Evolutionary conservation across 2,888 invertebrate species (phyloP).

Genomic region (Cataglyphis altisquamis): DNA sequence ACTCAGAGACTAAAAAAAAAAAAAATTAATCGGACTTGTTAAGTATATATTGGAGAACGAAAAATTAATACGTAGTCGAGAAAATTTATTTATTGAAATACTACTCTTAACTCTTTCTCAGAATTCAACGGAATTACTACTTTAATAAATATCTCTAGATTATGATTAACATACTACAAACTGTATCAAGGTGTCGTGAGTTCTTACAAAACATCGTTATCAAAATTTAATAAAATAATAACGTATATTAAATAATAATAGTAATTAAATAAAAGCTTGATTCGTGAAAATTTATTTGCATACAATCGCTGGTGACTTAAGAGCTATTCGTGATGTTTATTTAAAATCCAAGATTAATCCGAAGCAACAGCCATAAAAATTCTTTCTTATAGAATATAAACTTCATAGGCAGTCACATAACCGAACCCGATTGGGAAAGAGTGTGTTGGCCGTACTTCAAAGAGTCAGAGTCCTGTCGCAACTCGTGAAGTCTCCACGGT

Average conservation of each 20-base stretch:
- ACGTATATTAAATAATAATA: not conserved
- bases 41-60: not conserved
- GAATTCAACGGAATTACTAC: not conserved
- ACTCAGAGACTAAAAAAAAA: not conserved
- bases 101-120: not conserved
- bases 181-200: not conserved
- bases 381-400: not conserved
- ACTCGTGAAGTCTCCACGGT: constrained; percentile 42
- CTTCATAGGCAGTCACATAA: not conserved
- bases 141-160: not conserved
- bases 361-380: not conserved
- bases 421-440: not conserved
- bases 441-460: constrained; percentile 19
- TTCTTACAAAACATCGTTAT: not conserved
- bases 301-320: not conserved
- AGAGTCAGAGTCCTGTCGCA: constrained; percentile 51
- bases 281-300: not conserved
- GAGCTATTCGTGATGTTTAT: not conserved
- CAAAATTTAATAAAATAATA: not conserved
- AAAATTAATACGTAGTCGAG: not conserved
- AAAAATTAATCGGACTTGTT: constrained; percentile 1
- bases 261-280: not conserved
- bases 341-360: not conserved
- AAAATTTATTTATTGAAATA: not conserved
- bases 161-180: not conserved